Base-by-base conservation (phyloP, 2,113 vertebrate species). In the Ascaphus truei region DNA sequence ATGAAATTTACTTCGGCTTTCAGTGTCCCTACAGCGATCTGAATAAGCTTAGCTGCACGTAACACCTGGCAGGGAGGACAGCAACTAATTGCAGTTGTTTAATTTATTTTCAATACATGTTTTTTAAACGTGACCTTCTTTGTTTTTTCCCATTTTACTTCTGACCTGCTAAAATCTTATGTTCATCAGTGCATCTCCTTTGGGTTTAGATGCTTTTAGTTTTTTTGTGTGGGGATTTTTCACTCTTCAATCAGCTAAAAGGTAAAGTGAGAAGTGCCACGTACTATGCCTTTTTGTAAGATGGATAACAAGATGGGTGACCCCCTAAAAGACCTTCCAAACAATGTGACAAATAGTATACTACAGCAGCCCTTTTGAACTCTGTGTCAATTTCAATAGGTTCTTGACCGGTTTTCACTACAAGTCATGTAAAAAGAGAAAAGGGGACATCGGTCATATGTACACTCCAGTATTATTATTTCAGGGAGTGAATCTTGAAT, bases 61-160 rank as follows among this genome's bases (percentile, higher is more conserved):
- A 20, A 47, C 43, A 10, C 43, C 16, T 43, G 53, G 7, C 25
- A 29, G 3, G 30, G 3, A 55, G 22, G 25, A 41, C 30, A 43
- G n/a, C n/a, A n/a, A n/a, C n/a, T n/a, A n/a, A n/a, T n/a, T n/a
- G n/a, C n/a, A n/a, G 34, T 3, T 10, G 33, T 27, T 34, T 26
- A 4, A 18, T 10, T 23, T 29, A 15, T 64, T 67, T 4, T 34
- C 2, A 27, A 12, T 15, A n/a, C 18, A 56, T 3, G 15, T 39
- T 11, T 25, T 18, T 29, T 39, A n/a, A 18, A 48, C 7, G 37
- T 45, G 25, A 45, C 31, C 16, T 10, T 71, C 67, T 71, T 71
- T 71, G 67, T 56, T 71, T 59, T 65, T 69, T 33, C 10, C 34
- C 13, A 37, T 39, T 71, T 31, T 22, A 59, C 23, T 50, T 50